Evolutionary conservation across 1,140 invertebrate genomes (phyloP).

Genomic region (Rhysida immarginata): DNA sequence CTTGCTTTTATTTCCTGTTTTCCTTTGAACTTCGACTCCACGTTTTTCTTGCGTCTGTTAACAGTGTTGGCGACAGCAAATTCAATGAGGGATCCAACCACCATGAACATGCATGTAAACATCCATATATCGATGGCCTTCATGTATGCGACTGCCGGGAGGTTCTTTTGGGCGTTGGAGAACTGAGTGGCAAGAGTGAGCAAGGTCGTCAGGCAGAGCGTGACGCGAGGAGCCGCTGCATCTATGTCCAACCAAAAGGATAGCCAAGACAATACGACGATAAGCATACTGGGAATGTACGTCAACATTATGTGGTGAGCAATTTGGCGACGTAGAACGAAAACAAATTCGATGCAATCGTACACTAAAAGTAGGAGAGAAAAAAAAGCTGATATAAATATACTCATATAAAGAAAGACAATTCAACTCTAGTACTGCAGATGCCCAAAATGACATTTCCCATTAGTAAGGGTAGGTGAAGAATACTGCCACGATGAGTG

Average conservation of each 20-base stretch:
- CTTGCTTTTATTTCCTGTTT: no score
- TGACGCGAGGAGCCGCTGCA: constrained; percentile 49
- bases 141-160: constrained; percentile 75
- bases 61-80: constrained; percentile 65
- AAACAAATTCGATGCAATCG: no score
- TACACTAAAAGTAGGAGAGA: no score
- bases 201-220: constrained; percentile 25
- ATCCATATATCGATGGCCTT: constrained; percentile 82
- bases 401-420: no score
- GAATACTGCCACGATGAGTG: no score
- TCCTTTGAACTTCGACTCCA: no score
- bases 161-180: constrained; percentile 20
- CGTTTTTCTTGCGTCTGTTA: no score
- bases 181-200: constrained; percentile 25
- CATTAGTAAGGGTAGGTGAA: no score
- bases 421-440: no score
- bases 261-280: constrained; percentile 81
- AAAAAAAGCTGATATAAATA: no score
- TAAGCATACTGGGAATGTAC: constrained; percentile 31
- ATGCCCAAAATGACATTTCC: no score
- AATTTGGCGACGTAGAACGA: no score
- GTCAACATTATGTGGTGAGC: not conserved
- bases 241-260: constrained; percentile 80
- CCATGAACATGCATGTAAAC: constrained; percentile 64
- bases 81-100: constrained; percentile 69